Evolutionary conservation across 2,113 vertebrate species (phyloP).

Genomic region (Phalacrocorax aristotelis): DNA sequence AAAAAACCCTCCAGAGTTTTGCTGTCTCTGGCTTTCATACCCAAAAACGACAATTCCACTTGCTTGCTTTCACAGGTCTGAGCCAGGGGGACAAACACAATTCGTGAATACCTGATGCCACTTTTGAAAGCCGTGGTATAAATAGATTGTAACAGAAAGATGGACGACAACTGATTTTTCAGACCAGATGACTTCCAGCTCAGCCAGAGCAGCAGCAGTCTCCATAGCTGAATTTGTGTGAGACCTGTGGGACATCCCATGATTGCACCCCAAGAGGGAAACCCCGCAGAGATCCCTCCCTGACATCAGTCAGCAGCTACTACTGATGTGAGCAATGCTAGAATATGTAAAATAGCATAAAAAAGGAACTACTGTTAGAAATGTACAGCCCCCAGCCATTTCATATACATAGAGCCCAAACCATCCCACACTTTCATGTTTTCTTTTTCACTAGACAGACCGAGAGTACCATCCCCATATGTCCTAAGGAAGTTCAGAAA

Average conservation of each 20-base stretch:
- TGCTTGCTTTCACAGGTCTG: not conserved
- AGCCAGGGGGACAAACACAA: not conserved
- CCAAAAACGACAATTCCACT: not conserved
- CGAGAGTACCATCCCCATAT: accelerated
- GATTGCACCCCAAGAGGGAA: not conserved
- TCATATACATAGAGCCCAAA: not conserved
- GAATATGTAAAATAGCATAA: not conserved
- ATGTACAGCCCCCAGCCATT: not conserved
- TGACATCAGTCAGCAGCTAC: not conserved
- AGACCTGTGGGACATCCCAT: not conserved
- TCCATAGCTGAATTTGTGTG: accelerated
- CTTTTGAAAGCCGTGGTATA: not conserved
- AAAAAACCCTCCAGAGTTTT: not conserved
- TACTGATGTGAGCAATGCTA: accelerated
- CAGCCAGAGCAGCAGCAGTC: not conserved
- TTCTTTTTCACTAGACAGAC: not conserved
- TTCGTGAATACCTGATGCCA: not conserved
- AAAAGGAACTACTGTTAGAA: not conserved
- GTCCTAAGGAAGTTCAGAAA: not conserved
- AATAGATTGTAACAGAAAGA: not conserved
- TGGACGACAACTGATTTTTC: not conserved
- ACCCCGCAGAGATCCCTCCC: not conserved
- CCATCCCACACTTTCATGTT: not conserved
- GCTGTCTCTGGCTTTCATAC: not conserved
- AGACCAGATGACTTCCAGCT: not conserved